These are phyloP conservation scores for Dromiciops gliroides DNA, from an alignment of 2,113 vertebrate species.

Conservation along the genomic window DNA sequence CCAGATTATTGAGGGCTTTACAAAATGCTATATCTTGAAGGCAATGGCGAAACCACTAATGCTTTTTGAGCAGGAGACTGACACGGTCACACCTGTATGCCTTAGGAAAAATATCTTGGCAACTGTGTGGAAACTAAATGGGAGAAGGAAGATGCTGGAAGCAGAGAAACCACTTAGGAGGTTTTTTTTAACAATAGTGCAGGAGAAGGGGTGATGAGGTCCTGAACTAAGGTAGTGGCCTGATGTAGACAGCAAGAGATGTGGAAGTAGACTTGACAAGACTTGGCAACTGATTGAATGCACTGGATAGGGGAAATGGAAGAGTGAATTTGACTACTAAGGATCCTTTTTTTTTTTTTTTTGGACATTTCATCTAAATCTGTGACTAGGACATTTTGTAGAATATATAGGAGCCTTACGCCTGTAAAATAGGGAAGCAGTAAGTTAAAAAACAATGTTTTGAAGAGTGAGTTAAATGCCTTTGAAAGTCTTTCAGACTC, in stretches of 20 bases:
- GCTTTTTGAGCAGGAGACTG: background rate
- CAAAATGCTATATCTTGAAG: background rate
- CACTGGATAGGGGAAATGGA: background rate
- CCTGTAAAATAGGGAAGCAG: background rate
- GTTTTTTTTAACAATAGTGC: background rate
- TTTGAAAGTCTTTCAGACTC: background rate
- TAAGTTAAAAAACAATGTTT: background rate
- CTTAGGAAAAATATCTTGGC: background rate
- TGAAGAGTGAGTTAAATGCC: background rate
- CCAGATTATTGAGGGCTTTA: background rate
- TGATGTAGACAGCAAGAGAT: background rate
- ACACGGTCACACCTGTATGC: background rate
- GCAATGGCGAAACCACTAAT: background rate
- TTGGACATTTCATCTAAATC: background rate
- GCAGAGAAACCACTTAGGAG: background rate
- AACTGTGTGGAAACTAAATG: background rate
- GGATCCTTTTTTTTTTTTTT: background rate
- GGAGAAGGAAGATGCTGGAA: background rate
- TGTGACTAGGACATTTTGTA: background rate
- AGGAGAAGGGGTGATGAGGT: background rate
- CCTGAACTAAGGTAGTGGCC: background rate
- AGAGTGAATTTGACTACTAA: background rate
- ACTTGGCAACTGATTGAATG: background rate
- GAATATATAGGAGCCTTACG: background rate
- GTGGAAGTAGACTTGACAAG: background rate